Conservation (phyloP, 2,113 vertebrate species). For the Nerophis ophidion region DNA sequence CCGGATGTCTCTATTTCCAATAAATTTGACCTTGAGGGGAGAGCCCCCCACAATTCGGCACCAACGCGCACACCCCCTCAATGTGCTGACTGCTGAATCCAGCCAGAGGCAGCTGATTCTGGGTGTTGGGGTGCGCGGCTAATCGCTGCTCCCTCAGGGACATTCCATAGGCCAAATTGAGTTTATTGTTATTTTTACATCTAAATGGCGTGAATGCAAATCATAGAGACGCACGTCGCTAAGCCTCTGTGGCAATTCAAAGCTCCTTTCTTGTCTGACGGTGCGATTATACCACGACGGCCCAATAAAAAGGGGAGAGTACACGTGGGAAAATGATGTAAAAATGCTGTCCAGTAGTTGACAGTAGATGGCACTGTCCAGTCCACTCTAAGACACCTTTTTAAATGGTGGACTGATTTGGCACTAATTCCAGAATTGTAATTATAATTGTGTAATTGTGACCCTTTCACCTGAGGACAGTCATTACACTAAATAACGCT, state of each 20-base stretch:
- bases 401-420: no score
- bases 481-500: no score
- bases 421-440: no score
- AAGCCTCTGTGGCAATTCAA: neutral
- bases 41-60: neutral
- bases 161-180: constrained; percentile 48
- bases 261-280: neutral
- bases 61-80: constrained; percentile 22
- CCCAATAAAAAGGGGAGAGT: neutral
- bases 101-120: constrained; percentile 47
- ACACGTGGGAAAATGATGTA: no score
- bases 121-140: constrained; percentile 24
- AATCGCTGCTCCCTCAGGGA: constrained; percentile 41
- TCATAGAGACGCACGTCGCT: constrained; percentile 4
- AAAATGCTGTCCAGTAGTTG: no score
- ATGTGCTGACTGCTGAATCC: constrained; percentile 63
- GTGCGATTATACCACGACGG: neutral
- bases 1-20: constrained; percentile 68
- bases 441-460: no score
- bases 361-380: no score
- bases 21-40: constrained; percentile 67
- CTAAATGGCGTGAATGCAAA: constrained; percentile 22
- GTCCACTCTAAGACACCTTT: no score
- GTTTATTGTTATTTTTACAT: constrained; percentile 30
- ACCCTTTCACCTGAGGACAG: no score